Base-by-base conservation (phyloP, 2,888 invertebrate species). In the Morpho deidamia region DNA sequence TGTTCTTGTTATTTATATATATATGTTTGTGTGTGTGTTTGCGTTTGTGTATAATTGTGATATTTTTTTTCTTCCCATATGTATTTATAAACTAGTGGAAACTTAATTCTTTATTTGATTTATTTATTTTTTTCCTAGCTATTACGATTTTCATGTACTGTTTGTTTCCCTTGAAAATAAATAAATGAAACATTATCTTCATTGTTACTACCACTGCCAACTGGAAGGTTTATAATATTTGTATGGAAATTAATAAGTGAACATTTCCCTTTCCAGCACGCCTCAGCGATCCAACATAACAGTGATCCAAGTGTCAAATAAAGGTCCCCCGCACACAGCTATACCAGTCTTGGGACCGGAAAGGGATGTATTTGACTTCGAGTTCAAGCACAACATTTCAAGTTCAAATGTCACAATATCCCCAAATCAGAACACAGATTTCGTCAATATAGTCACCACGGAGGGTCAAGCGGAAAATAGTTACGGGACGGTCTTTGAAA, bases 291-390 rank as follows among this genome's bases (percentile, higher is more conserved):
- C 91, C 0, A 92, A 92, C 60, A 80, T 92, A 35, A 92, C 92
- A 23, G 92, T 92, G 0, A 92, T 92, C n/a, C 85, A 92, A 81
- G 92, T 92, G 0, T 91, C 91, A 0, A 91, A 91, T 41, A 85
- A 83, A 35, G 79, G 71, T 0, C 80, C 87, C 0, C 88, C 88
- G 0, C 87, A 87, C 67, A 86, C 88, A 0, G 88, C 88, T 0
- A 88, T 87, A 23, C 87, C 87, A 0, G 74, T 86, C 0, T 53
- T 86, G 11, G 81, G 83, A 0, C 67, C 75, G 0, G 82, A 82
- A 45, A 74, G 74, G 0, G 69, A 82, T 37, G 65, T 87, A 0
- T 89, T 89, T 61, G 71, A 85, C 53, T 89, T 88, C 44, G 75
- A 81, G 9, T 79, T 87, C 55, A 76, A 79, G 65, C 74, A 66